Conservation (phyloP, 1,140 invertebrate species). For the Helicoverpa armigera region DNA sequence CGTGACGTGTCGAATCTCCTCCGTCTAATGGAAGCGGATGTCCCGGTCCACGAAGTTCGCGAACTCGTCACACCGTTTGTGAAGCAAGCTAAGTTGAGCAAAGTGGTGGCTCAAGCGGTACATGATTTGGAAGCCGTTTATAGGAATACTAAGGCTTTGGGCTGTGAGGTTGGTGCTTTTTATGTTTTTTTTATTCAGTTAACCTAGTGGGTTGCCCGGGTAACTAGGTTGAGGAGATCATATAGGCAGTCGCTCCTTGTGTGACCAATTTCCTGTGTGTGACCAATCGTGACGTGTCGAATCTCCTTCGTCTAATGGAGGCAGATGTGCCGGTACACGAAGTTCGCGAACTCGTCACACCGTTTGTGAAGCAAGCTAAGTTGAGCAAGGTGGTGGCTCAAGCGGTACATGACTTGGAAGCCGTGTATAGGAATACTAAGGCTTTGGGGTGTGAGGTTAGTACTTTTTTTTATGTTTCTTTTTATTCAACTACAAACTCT, state of each 20-base stretch:
- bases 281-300: conserved; percentile 90
- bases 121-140: conserved; percentile 92
- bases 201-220: no score
- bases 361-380: conserved; percentile 89
- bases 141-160: conserved; percentile 89
- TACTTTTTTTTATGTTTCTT: not conserved
- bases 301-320: conserved; percentile 91
- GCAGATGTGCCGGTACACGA: conserved; percentile 90
- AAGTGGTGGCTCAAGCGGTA: conserved; percentile 90
- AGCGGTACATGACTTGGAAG: conserved; percentile 91
- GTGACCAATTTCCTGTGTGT: conserved; percentile 84
- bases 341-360: conserved; percentile 88
- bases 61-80: conserved; percentile 88
- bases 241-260: no score
- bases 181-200: not conserved
- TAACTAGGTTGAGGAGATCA: no score
- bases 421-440: conserved; percentile 89
- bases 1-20: conserved; percentile 90
- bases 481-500: no score
- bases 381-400: conserved; percentile 89
- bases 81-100: conserved; percentile 89
- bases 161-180: conserved; percentile 88
- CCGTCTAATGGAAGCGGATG: conserved; percentile 91
- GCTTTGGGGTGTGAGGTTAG: conserved; percentile 91
- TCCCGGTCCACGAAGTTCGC: conserved; percentile 88